Evolutionary conservation across 2,113 vertebrate genomes (phyloP), one percentile per base, ranked within the genome.

Genomic region (Elephantulus edwardii): DNA sequence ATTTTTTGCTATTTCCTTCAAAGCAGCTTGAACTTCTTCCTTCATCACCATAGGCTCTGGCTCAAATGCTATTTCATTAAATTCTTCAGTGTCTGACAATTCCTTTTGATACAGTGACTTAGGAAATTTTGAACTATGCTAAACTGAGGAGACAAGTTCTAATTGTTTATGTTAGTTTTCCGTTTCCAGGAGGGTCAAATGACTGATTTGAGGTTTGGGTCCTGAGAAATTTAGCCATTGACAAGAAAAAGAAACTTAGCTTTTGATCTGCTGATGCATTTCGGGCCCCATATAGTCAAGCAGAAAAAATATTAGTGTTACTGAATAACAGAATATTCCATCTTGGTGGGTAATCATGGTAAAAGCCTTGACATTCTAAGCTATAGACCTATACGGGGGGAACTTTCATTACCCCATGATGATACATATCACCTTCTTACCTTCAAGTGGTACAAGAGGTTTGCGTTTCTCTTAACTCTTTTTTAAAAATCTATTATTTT

Each of bases 401-500:
- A 22, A 81, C 30, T 7, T n/a, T n/a, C n/a, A n/a, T n/a, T n/a
- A n/a, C 2, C 28, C 62, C 1, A 0, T n/a, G 35, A 11, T 76
- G 42, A 64, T 26, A 66, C 42, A n/a, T 46, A 22, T 2, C 28
- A 16, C 26, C 62, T 13, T 35, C 2, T n/a, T 12, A 30, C 48
- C 3, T 81, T 13, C 4, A 24, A 19, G 3, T 20, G 30, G 10
- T 16, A 40, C 40, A 80, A 24, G 17, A 64, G 44, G 4, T 28
- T 54, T 33, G 3, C 46, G 70, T 2, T 64, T 81, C n/a, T 10
- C 54, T 40, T 66, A 75, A 60, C 11, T n/a, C 40, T 71, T 90
- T 71, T 90, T 86, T 48, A 13, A 68, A 50, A 8, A 6, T 1
- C 17, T 42, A n/a, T 56, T 70, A 33, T 44, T 84, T 95, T 86